Evolutionary conservation across 2,113 vertebrate species (phyloP).

Genomic region (Sphyrna mokarran): DNA sequence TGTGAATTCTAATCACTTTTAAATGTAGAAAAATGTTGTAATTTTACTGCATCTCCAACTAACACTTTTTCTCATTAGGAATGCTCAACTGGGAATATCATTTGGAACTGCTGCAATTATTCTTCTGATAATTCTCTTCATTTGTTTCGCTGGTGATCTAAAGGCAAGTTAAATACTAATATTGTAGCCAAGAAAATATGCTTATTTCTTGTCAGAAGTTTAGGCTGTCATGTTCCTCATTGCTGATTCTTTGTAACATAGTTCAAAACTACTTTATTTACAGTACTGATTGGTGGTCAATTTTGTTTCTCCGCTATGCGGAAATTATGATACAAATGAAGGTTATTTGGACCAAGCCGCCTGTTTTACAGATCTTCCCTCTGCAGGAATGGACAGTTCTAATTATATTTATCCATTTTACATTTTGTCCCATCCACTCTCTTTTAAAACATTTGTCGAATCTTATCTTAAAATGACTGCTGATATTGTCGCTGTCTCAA

Average conservation of each 20-base stretch:
- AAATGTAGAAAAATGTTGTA: not conserved
- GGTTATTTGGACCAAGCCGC: not conserved
- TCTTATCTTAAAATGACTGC: not conserved
- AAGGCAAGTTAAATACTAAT: constrained; percentile 63
- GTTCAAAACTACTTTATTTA: not conserved
- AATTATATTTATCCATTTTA: not conserved
- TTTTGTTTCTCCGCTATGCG: not conserved
- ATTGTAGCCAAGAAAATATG: not conserved
- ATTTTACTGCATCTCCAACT: not conserved
- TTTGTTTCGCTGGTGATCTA: constrained; percentile 74
- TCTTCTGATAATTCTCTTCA: constrained; percentile 62
- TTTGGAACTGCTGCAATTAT: constrained; percentile 69
- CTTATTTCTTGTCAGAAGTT: not conserved
- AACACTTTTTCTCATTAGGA: constrained; percentile 54
- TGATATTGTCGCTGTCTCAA: not conserved
- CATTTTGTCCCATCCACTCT: not conserved
- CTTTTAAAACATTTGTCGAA: not conserved
- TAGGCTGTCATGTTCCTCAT: not conserved
- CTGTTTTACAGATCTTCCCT: not conserved
- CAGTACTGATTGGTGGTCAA: too few species aligned
- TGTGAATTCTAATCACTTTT: not conserved
- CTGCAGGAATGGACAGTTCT: not conserved
- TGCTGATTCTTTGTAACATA: not conserved
- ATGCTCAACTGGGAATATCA: constrained; percentile 55
- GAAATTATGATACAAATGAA: not conserved